phyloP scores from a whole-genome alignment of 2,888 invertebrate genomes.

The Prosopocoilus inquinatus region DNA sequence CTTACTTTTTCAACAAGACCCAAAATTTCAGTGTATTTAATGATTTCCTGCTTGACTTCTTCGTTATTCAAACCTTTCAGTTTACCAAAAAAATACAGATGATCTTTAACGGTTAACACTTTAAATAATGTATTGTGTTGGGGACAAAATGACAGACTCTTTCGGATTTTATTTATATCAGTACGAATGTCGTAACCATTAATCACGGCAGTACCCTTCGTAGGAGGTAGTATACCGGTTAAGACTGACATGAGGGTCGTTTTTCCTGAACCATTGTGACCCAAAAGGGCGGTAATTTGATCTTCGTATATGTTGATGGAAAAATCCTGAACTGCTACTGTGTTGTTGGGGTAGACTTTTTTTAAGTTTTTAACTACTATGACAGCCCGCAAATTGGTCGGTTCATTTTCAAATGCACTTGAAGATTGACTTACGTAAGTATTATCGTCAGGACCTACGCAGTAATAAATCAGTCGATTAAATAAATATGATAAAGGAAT shows the following conservation, averaged over 20 bases:
- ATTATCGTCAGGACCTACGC: slow-evolving; percentile 21
- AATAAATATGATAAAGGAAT: too few species aligned
- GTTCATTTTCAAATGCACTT: slow-evolving; percentile 55
- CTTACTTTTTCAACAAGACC: slow-evolving; percentile 65
- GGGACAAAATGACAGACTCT: slow-evolving; percentile 77
- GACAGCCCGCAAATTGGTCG: slow-evolving; percentile 51
- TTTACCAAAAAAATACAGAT: slow-evolving; percentile 77
- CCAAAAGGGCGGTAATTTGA: slow-evolving; percentile 84
- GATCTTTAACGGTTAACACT: slow-evolving; percentile 78
- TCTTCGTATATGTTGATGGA: slow-evolving; percentile 82
- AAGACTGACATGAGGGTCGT: slow-evolving; percentile 93
- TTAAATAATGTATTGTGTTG: slow-evolving; percentile 85
- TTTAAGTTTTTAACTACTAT: slow-evolving; percentile 58
- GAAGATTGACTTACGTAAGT: slow-evolving; percentile 18
- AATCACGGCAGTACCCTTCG: slow-evolving; percentile 67
- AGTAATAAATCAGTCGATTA: background rate
- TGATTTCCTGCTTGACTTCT: slow-evolving; percentile 60
- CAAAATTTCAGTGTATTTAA: slow-evolving; percentile 62
- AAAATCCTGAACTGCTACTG: slow-evolving; percentile 65
- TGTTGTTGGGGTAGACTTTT: slow-evolving; percentile 60
- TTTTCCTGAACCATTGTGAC: slow-evolving; percentile 78
- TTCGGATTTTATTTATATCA: slow-evolving; percentile 63
- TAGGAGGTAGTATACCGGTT: slow-evolving; percentile 72
- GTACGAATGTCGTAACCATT: slow-evolving; percentile 69
- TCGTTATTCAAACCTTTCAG: slow-evolving; percentile 62